Evolutionary conservation across 2,113 vertebrate genomes (phyloP).

Genomic region (Halcyon malimbica): DNA sequence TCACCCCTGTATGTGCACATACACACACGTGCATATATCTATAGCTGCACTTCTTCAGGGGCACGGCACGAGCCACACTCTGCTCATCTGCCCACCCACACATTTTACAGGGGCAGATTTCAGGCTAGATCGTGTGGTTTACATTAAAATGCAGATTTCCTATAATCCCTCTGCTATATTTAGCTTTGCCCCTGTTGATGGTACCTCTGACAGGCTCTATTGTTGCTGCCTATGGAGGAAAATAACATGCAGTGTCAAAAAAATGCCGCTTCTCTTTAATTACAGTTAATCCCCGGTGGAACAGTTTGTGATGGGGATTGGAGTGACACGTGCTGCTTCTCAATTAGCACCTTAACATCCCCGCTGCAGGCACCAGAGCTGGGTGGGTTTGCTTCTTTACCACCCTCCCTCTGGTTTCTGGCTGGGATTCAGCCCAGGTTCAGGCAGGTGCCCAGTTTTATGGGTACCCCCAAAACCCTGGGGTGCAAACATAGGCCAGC

Average conservation of each 20-base stretch:
- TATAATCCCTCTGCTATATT: constrained; percentile 54
- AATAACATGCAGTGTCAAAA: constrained; percentile 54
- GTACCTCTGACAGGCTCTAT: constrained; percentile 46
- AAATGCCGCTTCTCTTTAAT: constrained; percentile 51
- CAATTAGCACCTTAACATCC: constrained; percentile 29
- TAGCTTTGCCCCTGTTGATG: constrained; percentile 43
- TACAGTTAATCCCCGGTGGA: constrained; percentile 15
- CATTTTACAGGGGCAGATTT: neutral
- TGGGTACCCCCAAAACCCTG: neutral
- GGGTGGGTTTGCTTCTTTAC: neutral
- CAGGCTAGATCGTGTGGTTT: neutral
- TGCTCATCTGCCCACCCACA: neutral
- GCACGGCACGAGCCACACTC: neutral
- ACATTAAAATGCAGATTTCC: constrained; percentile 55
- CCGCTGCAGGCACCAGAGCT: neutral
- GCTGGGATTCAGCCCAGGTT: neutral
- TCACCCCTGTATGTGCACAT: neutral
- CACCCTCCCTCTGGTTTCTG: neutral
- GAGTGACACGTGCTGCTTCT: constrained; percentile 9
- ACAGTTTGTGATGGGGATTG: constrained; percentile 40
- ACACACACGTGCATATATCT: too few relatives aligned
- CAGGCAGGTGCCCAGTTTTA: neutral
- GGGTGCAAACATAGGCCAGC: too few relatives aligned
- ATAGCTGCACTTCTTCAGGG: neutral
- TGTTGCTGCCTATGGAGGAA: neutral